Evolutionary conservation across 2,888 invertebrate species (phyloP), one percentile per base, ranked within the genome.

Genomic region (Himalopsyche kuldschensis): DNA sequence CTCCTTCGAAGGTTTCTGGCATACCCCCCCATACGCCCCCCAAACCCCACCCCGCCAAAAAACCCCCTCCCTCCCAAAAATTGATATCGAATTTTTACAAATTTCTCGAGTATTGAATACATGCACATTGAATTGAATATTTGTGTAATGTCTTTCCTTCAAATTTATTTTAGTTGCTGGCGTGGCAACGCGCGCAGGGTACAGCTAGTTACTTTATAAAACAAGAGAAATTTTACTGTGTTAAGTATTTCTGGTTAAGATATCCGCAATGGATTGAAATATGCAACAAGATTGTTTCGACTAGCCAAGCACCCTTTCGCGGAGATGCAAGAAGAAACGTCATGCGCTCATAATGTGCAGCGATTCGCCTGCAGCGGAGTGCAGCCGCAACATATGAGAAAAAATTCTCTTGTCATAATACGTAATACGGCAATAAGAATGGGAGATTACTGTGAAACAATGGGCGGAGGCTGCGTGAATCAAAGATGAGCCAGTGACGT

Each of bases 401-500:
- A 69, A 82, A 83, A 83, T 82, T 81, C 86, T 86, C 86, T 86
- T 86, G 84, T 83, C 84, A 83, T 85, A 84, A 83, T 84, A 85
- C 83, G 83, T 86, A 86, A 85, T 86, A 85, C 82, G 83, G 86
- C 84, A 85, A 86, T 85, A 86, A 86, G 86, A 86, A 85, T 85
- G 86, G 84, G 83, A 86, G 86, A 86, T 86, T 86, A 86, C 85
- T 24, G 84, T n/a, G 31, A 75, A 80, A 86, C 86, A 86, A 85
- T 85, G 63, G 46, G 47, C 69, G 5, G 69, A 69, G 75, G 81
- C 79, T 82, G 79, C 81, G 79, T 80, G 84, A 85, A 84, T 80
- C 84, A 85, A 86, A 82, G 86, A 86, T 80, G 84, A 82, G 78
- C 78, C 35, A 46, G 78, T 27, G 78, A 69, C 27, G 69, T 69